Base-by-base conservation (phyloP, 1,140 invertebrate species). In the Phocides pigmalion region DNA sequence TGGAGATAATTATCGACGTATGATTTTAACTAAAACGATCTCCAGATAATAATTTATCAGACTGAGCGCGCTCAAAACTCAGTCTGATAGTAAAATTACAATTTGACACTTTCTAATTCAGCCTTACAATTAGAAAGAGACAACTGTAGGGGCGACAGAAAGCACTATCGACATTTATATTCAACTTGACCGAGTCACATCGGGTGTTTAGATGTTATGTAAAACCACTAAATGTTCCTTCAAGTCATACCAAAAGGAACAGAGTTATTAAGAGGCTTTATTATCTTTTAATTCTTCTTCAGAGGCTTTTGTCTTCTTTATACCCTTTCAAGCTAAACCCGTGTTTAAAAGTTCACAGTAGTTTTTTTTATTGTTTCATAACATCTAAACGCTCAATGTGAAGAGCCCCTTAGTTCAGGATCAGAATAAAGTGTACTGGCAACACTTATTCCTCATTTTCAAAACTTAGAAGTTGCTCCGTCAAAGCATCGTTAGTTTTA, bases 51-150 rank as follows among this genome's bases (percentile, higher is more conserved):
- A 25, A 14, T 44, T 58, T 41, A 66, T 69, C n/a, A 74, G 47
- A 70, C 72, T 54, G 65, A 73, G 68, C 66, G 53, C 9, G 22
- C 20, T 16, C n/a, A n/a, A 20, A 11, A 12, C 39, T 66, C 67
- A 66, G 74, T 15, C 68, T 46, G 64, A 56, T 65, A 74, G 46
- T 67, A 73, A 59, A 59, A 63, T 56, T 70, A 75, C 66, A 67
- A 67, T 63, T 83, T 86, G 81, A 87, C 82, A 87, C 83, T 90
- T 90, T 89, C 87, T 87, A 89, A 90, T 87, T 82, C 87, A 90
- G 87, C 87, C 86, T 90, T 90, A 85, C 70, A 82, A 87, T 90
- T 89, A 89, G 86, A 88, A 90, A 90, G 83, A 80, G 75, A 77
- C 79, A 80, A 75, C 49, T 64, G 66, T 63, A 63, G 64, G 66